Evolutionary conservation across 2,888 invertebrate species (phyloP), one percentile per base, ranked within the genome.

Genomic region (Polydrusus pterygomalis): DNA sequence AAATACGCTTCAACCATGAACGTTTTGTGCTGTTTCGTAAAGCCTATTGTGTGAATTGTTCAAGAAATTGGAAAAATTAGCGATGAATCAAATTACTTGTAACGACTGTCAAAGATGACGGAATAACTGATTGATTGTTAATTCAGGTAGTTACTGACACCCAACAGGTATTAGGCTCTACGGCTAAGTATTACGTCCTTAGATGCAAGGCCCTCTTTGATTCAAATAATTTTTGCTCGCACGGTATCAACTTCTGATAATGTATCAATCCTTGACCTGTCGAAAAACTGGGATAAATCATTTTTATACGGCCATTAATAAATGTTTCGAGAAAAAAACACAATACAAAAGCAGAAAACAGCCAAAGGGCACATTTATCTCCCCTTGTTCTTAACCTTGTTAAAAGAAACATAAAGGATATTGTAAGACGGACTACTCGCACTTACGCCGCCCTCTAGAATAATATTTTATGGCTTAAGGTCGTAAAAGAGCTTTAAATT

Each of bases 341-440:
- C 43, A 49, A 75, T 68, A 71, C 63, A 71, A 71, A 62, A 62
- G 67, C 62, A 47, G 45, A 70, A 67, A 67, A 67, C 49, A 49
- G 64, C 68, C 65, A 65, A 58, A 70, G 70, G 72, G 72, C 64
- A 70, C 70, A 74, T 77, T 71, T 75, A 75, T 75, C 69, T 69
- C 69, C 67, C 54, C 70, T 74, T 73, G 70, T 74, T 77, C 63
- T 73, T 74, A 77, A 77, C 74, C 77, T 75, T 72, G 77, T 77
- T 77, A 75, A 75, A 74, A 72, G 67, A 70, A 75, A 77, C 77
- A 72, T 77, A 77, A 77, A 74, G 67, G 75, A 74, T 72, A 68
- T 77, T 75, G 74, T 77, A 75, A 77, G 72, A 75, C 75, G 70
- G 74, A 77, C 70, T 68, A 70, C 74, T 77, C 74, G 49, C 67